These are phyloP conservation scores for Choristoneura fumiferana DNA, from an alignment of 1,140 invertebrate species.

Conservation along the genomic window DNA sequence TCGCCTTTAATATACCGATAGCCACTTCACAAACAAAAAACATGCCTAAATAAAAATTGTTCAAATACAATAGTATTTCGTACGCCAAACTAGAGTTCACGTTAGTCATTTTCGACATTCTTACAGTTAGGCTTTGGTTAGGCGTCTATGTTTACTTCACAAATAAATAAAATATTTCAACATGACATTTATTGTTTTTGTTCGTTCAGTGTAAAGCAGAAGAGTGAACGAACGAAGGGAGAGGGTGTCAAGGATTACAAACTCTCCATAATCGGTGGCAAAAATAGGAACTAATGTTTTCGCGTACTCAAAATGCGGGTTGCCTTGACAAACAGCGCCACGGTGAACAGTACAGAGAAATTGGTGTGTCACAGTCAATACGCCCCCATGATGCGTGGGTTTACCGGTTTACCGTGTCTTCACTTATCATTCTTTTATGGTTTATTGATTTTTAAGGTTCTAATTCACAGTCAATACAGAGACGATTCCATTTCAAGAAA, in stretches of 20 bases:
- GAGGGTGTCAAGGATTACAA: constrained; percentile 6
- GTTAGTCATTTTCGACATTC: constrained; percentile 75
- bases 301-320: neutral
- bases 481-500: no score
- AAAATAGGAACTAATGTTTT: neutral
- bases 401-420: no score
- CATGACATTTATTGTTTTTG: constrained; percentile 9
- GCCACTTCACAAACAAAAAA: constrained; percentile 88
- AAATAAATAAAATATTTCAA: no score
- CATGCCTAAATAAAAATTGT: constrained; percentile 92
- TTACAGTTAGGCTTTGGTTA: neutral
- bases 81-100: constrained; percentile 87
- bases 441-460: no score
- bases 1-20: constrained; percentile 87
- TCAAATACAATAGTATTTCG: constrained; percentile 89
- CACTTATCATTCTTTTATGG: no score
- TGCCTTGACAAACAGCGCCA: neutral
- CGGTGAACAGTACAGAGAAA: neutral
- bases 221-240: constrained; percentile 4
- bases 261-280: neutral
- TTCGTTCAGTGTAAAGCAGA: constrained; percentile 11
- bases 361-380: no score
- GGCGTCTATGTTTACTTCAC: no score
- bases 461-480: no score
- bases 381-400: no score